Base-by-base conservation (phyloP, 2,888 invertebrate species). In the Eremobia ochroleuca region DNA sequence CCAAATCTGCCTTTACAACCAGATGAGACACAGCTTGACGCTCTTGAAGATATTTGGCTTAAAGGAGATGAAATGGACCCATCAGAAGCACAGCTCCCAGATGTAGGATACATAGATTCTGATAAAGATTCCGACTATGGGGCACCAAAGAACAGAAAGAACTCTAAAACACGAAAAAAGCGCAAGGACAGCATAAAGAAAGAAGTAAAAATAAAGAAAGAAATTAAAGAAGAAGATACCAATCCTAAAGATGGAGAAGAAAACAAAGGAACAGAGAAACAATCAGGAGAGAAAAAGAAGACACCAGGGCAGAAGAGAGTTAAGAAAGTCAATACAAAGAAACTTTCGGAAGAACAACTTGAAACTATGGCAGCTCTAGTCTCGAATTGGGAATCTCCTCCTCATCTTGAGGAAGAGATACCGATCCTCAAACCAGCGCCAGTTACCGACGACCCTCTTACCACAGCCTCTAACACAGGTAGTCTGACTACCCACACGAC, bases 31-130 rank as follows among this genome's bases (percentile, higher is more conserved):
- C 98, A 98, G 83, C 91, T 98, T 52, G 98, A 98, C 92, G 98
- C 97, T 9, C 94, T 98, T 6, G 98, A 98, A 94, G 98, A 98
- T 89, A 98, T 98, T 86, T 98, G 98, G 98, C 91, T 98, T 21
- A 98, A 98, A 95, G 98, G 98, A 52, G 98, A 98, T 67, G 98
- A 98, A 95, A 98, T 98, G 95, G 98, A 97, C 6, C 97, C 97
- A 2, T 97, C 97, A 0, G 97, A 97, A 84, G 96, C 97, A 0
- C 95, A 94, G 59, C 82, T 93, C 37, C 97, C 96, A 1, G 97
- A 97, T 90, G 95, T 96, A 52, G 97, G 97, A 0, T 96, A 97
- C 78, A 96, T 96, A 25, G 97, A 97, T 76, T 96, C 96, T 0
- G 97, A 96, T 55, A 94, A 92, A 76, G 97, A 97, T 85, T 97